Evolutionary conservation across 2,888 invertebrate genomes (phyloP), one percentile per base, ranked within the genome.

Genomic region (Ochropleura leucogaster): DNA sequence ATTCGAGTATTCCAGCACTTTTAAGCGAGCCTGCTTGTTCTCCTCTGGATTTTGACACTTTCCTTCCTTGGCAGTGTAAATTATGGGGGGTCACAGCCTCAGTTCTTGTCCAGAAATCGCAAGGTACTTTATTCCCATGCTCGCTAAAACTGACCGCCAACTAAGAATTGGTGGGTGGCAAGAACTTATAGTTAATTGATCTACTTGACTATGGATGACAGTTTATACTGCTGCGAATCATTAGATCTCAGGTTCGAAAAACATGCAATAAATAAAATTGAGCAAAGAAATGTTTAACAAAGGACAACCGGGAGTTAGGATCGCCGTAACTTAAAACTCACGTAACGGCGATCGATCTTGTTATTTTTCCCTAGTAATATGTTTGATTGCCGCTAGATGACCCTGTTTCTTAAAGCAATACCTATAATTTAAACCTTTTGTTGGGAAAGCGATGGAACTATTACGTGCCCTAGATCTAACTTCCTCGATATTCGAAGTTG

Each of bases 31-130:
- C 0, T 30, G 14, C 7, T 49, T 53, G 6, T 63, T 89, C 88
- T 53, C 94, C 94, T 7, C 64, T 85, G 57, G 88, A 93, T 63
- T 93, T 94, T 68, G 91, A 92, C 30, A 63, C 65, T 8, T 94
- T 93, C 66, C 53, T 94, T 47, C 94, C 94, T n/a, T 94, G 93
- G 93, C 74, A 89, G 14, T 93, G 93, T 65, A 51, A 74, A 53
- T 77, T 90, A 82, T 89, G 88, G 86, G 73, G 89, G 65, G 72
- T 83, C 4, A 83, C 87, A 47, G 73, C 83, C 7, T n/a, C 70
- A 18, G 88, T 93, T 14, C 20, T 72, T 3, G 84, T 46, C 14
- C 85, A 84, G 75, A 51, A 77, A 3, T 4, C 51, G 49, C 85
- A 88, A 89, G 92, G 92, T 91, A 66, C 47, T 67, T 69, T 40